Base-by-base conservation (phyloP, 1,140 invertebrate species). In the Drosophila miranda region DNA sequence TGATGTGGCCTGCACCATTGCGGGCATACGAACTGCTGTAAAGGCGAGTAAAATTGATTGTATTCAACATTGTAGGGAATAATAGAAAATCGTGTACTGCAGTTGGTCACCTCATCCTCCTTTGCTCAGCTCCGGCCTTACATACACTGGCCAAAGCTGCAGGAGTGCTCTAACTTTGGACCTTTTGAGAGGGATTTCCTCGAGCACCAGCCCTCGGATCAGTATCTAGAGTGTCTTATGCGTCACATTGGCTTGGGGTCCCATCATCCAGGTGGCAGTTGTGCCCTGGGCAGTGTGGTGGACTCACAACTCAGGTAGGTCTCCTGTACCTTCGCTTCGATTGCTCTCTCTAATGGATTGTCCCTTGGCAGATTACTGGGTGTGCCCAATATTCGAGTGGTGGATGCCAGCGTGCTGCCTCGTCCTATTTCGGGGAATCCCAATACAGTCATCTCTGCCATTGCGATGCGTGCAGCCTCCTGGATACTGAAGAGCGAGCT, bases 351-450 rank as follows among this genome's bases (percentile, higher is more conserved):
- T 16, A 28, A 54, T 26, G 11, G 43, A 49, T 28, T 43, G 8
- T n/a, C n/a, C 52, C 9, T 9, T 73, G 67, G 7, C 52, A 96
- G 95, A 69, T 94, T 96, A 0, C 92, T 92, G 72, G 93, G 93
- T 0, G 89, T 95, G 0, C 82, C 91, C 3, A 92, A 93, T 34
- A 74, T 96, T 3, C 91, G 95, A 34, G 92, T 96, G 61, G 93
- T 95, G 38, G 95, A 96, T 75, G 94, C 94, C 9, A 96, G 95
- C 77, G 91, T 96, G 8, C 74, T 96, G 34, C 95, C 95, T 0
- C 91, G 93, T 0, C 94, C 94, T 0, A 90, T 95, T 30, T 94
- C 94, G 0, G 93, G 94, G 6, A 93, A 93, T 59, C 95, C 95
- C 0, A 95, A 95, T 84, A 95, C 94, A 1, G 92, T 94, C 1